These are phyloP conservation scores for Jaculus jaculus DNA, from an alignment of 2,113 vertebrate genomes.

Conservation along the genomic window DNA sequence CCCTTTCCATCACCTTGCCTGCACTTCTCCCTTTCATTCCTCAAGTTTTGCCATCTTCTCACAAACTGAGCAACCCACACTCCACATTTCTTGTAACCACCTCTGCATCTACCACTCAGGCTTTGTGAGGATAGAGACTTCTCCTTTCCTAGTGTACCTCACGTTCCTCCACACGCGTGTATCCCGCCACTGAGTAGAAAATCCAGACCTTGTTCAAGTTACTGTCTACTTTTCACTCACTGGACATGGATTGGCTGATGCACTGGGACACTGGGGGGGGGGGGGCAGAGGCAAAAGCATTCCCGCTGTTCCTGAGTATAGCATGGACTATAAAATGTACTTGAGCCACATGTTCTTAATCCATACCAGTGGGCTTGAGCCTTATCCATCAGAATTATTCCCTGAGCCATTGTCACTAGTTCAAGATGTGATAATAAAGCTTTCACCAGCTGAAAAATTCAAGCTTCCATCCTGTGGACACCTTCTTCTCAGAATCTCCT, in stretches of 20 bases:
- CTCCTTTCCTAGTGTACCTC: neutral
- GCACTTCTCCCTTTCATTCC: neutral
- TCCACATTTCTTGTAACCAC: neutral
- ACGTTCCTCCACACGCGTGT: neutral
- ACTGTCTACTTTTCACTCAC: neutral
- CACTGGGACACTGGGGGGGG: neutral
- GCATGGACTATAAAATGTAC: neutral
- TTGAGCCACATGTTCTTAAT: neutral
- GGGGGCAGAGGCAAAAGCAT: neutral
- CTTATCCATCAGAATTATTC: neutral
- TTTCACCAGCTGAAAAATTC: neutral
- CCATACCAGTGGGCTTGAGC: neutral
- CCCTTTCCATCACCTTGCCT: neutral
- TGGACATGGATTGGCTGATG: neutral
- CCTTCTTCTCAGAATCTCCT: neutral
- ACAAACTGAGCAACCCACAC: neutral
- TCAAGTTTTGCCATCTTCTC: neutral
- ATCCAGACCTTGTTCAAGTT: neutral
- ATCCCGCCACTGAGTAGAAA: neutral
- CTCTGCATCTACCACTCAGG: neutral
- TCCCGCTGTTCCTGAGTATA: neutral
- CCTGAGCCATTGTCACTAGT: neutral
- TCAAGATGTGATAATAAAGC: conserved; percentile 42
- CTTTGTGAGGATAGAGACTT: neutral
- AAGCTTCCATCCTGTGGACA: neutral